Evolutionary conservation across 2,888 invertebrate species (phyloP).

Genomic region (Gortyna flavago): DNA sequence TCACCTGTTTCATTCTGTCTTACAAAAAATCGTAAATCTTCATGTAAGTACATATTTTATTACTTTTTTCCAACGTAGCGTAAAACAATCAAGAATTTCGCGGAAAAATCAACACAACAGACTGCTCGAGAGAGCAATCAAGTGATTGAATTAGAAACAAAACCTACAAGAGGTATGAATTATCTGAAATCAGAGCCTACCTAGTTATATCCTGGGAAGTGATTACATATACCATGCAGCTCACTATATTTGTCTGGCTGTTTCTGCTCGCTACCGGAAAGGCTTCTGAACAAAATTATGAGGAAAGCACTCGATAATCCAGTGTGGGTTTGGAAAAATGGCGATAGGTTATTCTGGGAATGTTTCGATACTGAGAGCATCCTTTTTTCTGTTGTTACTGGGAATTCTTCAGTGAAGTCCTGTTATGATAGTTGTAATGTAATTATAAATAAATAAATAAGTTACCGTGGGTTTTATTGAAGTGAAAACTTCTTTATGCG

Average conservation of each 20-base stretch:
- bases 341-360: neutral
- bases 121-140: neutral
- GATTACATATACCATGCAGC: constrained; percentile 20
- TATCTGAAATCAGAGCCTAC: constrained; percentile 4
- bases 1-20: neutral
- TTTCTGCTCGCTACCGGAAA: constrained; percentile 7
- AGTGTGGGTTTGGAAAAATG: constrained; percentile 8
- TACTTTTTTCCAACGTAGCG: neutral
- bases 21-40: neutral
- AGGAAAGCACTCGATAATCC: neutral
- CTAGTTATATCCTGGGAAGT: constrained; percentile 11
- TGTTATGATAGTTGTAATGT: no score
- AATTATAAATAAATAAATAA: no score
- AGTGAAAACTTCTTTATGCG: no score
- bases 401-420: neutral
- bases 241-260: constrained; percentile 11
- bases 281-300: neutral
- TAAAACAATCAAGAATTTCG: neutral
- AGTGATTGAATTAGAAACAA: neutral
- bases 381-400: neutral
- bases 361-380: neutral
- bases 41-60: neutral
- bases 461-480: no score
- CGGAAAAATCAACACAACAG: neutral
- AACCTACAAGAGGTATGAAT: neutral